phyloP scores from a whole-genome alignment of 2,797 vertebrate genomes.

The Pipistrellus pipistrellus region DNA sequence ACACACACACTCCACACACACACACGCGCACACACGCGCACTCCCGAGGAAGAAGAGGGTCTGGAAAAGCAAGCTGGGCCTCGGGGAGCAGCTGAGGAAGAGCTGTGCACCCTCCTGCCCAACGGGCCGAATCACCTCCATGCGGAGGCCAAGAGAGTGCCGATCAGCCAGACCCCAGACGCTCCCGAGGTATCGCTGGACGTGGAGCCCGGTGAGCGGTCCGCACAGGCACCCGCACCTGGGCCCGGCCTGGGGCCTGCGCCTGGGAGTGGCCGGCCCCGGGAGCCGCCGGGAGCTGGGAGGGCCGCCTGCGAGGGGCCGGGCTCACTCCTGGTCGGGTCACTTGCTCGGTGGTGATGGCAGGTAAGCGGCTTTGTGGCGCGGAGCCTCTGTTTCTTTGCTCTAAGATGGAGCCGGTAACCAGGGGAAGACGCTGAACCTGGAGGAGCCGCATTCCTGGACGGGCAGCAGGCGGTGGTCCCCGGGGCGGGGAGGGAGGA shows the following conservation, averaged over 20 bases:
- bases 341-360: neutral
- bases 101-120: fast-evolving
- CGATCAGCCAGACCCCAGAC: neutral
- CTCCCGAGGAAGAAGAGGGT: neutral
- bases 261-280: fast-evolving
- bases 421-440: neutral
- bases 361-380: neutral
- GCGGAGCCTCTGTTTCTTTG: neutral
- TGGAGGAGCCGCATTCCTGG: neutral
- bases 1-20: too few species aligned
- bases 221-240: too few species aligned
- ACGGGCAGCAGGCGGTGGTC: too few species aligned
- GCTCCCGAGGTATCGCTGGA: neutral
- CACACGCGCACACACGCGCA: too few species aligned
- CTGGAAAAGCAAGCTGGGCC: neutral
- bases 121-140: neutral
- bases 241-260: neutral
- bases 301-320: neutral
- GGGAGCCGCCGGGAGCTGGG: fast-evolving
- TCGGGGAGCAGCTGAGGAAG: neutral
- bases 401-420: neutral
- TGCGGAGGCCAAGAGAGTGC: too few species aligned
- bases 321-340: neutral
- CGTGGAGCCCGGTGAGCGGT: neutral
- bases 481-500: neutral